phyloP scores from a whole-genome alignment of 2,113 vertebrate genomes.

The Solenodon paradoxus region DNA sequence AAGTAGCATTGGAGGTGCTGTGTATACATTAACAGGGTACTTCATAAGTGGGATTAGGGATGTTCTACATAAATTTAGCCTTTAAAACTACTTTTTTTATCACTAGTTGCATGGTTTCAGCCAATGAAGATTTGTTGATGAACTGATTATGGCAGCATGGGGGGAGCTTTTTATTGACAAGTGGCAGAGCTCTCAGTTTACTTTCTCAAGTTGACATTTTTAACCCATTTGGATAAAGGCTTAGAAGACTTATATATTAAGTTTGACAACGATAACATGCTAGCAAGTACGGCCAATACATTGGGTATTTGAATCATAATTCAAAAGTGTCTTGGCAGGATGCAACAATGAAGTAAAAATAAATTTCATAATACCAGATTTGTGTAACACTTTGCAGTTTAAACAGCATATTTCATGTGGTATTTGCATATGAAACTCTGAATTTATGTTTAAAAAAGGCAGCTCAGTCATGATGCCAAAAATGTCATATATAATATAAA shows the following conservation, averaged over 20 bases:
- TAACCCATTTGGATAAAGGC: background rate
- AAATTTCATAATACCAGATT: background rate
- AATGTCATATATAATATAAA: background rate
- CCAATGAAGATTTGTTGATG: background rate
- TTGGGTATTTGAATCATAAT: background rate
- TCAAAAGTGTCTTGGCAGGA: background rate
- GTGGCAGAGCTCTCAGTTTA: background rate
- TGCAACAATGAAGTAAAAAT: background rate
- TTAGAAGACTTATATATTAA: background rate
- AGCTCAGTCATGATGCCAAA: background rate
- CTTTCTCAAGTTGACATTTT: slow-evolving; percentile 4
- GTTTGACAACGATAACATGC: background rate
- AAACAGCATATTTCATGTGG: background rate
- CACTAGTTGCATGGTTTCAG: background rate
- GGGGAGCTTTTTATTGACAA: background rate
- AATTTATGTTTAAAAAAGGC: slow-evolving; percentile 25
- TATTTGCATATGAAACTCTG: background rate
- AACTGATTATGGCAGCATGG: background rate
- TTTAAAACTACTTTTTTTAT: background rate
- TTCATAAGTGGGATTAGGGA: slow-evolving; percentile 83
- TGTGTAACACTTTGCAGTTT: background rate
- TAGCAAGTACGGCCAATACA: background rate
- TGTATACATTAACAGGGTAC: slow-evolving; percentile 77
- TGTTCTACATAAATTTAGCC: background rate
- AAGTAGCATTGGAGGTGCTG: slow-evolving; percentile 71